Evolutionary conservation across 1,140 invertebrate species (phyloP), one percentile per base, ranked within the genome.

Genomic region (Oncopodura yosiiana): DNA sequence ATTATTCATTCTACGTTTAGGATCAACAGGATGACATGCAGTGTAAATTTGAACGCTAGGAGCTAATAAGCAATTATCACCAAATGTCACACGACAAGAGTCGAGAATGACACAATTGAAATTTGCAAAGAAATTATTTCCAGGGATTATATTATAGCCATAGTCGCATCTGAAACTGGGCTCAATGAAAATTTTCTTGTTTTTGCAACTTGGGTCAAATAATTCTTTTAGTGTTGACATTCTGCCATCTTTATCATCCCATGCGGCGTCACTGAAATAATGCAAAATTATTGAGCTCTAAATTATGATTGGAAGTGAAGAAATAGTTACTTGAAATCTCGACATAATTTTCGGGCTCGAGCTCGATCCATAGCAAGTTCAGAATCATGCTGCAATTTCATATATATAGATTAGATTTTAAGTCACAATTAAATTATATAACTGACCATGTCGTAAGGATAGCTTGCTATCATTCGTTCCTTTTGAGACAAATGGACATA

Each of bases 101-200:
- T 67, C 64, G n/a, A 66, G 52, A 23, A 63, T 48, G n/a, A 53
- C 42, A 37, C 62, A 66, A 32, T 64, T 56, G 36, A 62, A 62
- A 45, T 67, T 67, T 24, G 56, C 43, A 24, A 49, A 65, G 4
- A 53, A 49, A 32, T 61, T 61, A 3, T 67, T 55, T 3, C 60
- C 66, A n/a, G 50, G 14, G 0, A 18, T 58, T n/a, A 62, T 52
- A 44, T 59, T 59, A 29, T 14, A 43, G 1, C 61, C 61, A 27
- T 62, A 62, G 26, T 62, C 61, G n/a, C 16, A 37, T 9, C 50
- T 23, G 27, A 62, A 62, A 4, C 27, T 32, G 1, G 61, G 49
- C 30, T 59, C 61, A 23, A 56, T 37, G 36, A 46, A 52, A 37
- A 56, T 45, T 11, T 51, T 49, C 2, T 44, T 30, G 12, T 44